These are phyloP conservation scores for Sphaerophoria rueppellii DNA, from an alignment of 2,888 invertebrate species.

Conservation along the genomic window DNA sequence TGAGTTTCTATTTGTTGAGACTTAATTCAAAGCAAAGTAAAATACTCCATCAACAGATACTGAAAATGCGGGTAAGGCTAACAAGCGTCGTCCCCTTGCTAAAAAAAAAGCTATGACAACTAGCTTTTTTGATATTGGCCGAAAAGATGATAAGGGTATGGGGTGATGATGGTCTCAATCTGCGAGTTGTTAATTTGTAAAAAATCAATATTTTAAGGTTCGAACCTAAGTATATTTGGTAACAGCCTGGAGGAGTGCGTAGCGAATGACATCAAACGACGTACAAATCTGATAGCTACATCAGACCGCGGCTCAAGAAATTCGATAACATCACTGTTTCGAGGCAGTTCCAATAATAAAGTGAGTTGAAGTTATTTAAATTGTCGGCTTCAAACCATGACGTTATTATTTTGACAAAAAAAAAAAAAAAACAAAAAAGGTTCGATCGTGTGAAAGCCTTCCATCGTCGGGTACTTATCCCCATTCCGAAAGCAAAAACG, in stretches of 20 bases:
- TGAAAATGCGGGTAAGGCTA: conserved; percentile 80
- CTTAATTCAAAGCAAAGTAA: background rate
- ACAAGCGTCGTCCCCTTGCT: conserved; percentile 90
- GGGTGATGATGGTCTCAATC: too few relatives aligned
- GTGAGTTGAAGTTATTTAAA: conserved; percentile 24
- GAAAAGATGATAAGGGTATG: conserved; percentile 85
- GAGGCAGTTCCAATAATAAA: conserved; percentile 73
- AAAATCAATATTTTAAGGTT: conserved; percentile 1
- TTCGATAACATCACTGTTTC: conserved; percentile 87
- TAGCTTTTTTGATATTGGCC: conserved; percentile 91
- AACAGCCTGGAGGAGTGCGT: conserved; percentile 92
- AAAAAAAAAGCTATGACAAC: conserved; percentile 95
- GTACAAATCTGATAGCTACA: conserved; percentile 77
- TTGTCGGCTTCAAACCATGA: too few relatives aligned
- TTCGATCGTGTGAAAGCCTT: conserved; percentile 90
- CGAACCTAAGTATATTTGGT: conserved; percentile 86
- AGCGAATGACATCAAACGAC: conserved; percentile 86
- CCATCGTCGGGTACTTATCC: conserved; percentile 79
- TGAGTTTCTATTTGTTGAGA: conserved; percentile 78
- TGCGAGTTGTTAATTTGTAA: background rate
- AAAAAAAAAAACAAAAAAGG: too few relatives aligned
- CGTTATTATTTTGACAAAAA: too few relatives aligned
- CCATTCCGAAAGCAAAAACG: conserved; percentile 44
- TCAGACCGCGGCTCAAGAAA: conserved; percentile 85
- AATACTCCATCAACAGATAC: conserved; percentile 73